phyloP scores from a whole-genome alignment of 1,140 invertebrate genomes.

The Drosophila navojoa region DNA sequence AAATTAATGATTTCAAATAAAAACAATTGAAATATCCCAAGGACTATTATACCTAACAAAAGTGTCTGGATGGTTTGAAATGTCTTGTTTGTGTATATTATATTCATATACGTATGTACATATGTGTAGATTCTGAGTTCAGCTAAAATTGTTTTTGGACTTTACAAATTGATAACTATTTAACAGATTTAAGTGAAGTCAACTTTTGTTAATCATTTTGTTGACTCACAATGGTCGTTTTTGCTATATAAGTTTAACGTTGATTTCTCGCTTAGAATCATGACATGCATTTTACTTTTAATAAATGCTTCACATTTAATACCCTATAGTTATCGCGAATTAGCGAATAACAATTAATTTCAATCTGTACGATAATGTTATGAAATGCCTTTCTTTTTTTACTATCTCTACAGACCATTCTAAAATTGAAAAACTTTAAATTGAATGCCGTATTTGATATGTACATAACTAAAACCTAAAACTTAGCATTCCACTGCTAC shows the following conservation, averaged over 20 bases:
- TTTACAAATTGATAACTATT: too few relatives aligned
- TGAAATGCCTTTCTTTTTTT: too few relatives aligned
- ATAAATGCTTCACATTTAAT: not conserved
- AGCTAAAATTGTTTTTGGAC: not conserved
- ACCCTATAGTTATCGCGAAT: not conserved
- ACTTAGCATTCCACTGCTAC: not conserved
- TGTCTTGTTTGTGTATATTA: too few relatives aligned
- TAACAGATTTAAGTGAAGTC: not conserved
- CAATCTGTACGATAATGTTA: not conserved
- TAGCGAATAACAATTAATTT: not conserved
- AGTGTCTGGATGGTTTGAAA: too few relatives aligned
- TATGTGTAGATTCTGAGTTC: too few relatives aligned
- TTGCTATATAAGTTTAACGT: not conserved
- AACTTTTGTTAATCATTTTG: not conserved
- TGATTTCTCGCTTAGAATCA: not conserved
- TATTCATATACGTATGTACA: not conserved
- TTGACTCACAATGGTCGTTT: not conserved
- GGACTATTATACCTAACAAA: too few relatives aligned
- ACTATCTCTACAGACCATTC: too few relatives aligned
- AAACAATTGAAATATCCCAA: too few relatives aligned
- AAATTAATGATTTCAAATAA: too few relatives aligned
- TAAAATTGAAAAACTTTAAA: too few relatives aligned
- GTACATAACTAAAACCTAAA: too few relatives aligned
- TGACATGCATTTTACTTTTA: constrained; percentile 13
- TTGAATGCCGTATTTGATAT: too few relatives aligned